Conservation (phyloP, 2,113 vertebrate genomes). For the Perca schrenkii region DNA sequence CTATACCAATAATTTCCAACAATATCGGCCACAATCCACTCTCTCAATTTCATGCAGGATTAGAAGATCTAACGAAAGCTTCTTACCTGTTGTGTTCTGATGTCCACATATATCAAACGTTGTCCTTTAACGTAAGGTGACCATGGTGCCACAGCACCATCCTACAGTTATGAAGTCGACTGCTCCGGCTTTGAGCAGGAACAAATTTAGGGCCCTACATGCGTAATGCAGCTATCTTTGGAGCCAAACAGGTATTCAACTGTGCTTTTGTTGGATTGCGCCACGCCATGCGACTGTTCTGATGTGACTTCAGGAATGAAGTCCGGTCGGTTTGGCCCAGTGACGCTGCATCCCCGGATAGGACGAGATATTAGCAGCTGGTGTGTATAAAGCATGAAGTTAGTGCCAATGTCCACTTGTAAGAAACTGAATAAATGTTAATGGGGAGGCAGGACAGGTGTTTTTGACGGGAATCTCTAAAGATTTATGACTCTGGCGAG, state of each 20-base stretch:
- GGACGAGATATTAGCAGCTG: slow-evolving; percentile 18
- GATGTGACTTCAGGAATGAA: slow-evolving; percentile 78
- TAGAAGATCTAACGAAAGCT: background rate
- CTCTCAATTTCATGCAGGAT: background rate
- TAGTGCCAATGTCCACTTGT: background rate
- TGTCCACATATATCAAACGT: slow-evolving; percentile 29
- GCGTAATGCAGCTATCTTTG: slow-evolving; percentile 46
- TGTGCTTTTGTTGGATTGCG: slow-evolving; percentile 19
- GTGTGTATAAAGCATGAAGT: background rate
- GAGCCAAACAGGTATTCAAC: slow-evolving; percentile 13
- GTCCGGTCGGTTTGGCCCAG: slow-evolving; percentile 66
- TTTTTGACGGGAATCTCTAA: background rate
- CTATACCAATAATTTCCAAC: background rate
- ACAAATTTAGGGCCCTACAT: slow-evolving; percentile 1
- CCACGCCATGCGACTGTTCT: slow-evolving; percentile 30
- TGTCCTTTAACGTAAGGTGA: background rate
- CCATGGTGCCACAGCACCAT: slow-evolving; percentile 50
- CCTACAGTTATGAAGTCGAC: slow-evolving; percentile 18
- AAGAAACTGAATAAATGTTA: background rate
- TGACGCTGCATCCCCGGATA: slow-evolving; percentile 31
- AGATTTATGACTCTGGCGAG: background rate
- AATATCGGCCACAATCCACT: too few relatives aligned
- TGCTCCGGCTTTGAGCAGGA: slow-evolving; percentile 7
- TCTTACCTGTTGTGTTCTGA: slow-evolving; percentile 60
- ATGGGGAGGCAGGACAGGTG: background rate